Conservation (phyloP, 2,113 vertebrate species). For the Thymallus thymallus region DNA sequence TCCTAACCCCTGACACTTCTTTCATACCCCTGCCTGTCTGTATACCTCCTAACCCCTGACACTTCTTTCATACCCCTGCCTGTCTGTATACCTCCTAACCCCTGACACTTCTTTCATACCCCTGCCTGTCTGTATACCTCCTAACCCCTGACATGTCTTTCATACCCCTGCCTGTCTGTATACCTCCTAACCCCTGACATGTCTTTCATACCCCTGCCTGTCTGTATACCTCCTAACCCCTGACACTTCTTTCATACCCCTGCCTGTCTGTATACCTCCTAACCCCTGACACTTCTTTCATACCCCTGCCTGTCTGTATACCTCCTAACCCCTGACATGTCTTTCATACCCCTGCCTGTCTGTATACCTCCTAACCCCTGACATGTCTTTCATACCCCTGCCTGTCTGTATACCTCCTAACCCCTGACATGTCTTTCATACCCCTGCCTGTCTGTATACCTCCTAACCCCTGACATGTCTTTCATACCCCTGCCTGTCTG, state of each 20-base stretch:
- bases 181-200: no score
- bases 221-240: neutral
- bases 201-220: conserved; percentile 35
- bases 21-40: conserved; percentile 34
- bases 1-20: no score
- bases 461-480: no score
- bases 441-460: conserved; percentile 30
- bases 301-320: conserved; percentile 35
- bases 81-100: conserved; percentile 7
- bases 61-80: conserved; percentile 21
- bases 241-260: conserved; percentile 2
- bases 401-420: conserved; percentile 20
- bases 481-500: conserved; percentile 36
- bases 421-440: neutral
- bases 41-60: no score
- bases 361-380: no score
- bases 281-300: no score
- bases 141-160: no score
- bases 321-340: no score
- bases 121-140: conserved; percentile 26
- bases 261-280: conserved; percentile 25
- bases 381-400: conserved; percentile 14
- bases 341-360: conserved; percentile 36
- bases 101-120: neutral
- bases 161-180: conserved; percentile 35